These are phyloP conservation scores for Sclerurus mexicanus DNA, from an alignment of 2,113 vertebrate genomes.

Conservation along the genomic window DNA sequence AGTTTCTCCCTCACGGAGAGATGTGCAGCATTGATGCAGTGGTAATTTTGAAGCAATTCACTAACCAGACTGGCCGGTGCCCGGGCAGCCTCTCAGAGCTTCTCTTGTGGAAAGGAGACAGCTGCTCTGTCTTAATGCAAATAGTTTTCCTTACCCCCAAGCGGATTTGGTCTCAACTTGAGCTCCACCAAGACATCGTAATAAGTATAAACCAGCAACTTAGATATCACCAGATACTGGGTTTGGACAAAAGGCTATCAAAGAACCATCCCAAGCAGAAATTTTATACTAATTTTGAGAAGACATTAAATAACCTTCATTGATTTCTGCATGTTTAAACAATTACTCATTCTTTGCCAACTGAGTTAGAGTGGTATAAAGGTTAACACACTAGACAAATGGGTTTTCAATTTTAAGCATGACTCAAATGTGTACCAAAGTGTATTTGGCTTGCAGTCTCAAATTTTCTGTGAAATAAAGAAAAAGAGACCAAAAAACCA, in stretches of 20 bases:
- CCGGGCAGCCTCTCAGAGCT: not conserved
- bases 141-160: not conserved
- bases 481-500: not conserved
- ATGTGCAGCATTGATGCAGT: fast-evolving
- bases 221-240: not conserved
- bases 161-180: not conserved
- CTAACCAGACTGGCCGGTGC: too few species aligned
- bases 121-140: not conserved
- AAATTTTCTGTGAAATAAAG: not conserved
- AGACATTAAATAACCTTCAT: not conserved
- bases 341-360: not conserved
- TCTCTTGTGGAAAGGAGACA: not conserved
- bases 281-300: not conserved
- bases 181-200: not conserved
- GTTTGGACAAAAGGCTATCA: not conserved
- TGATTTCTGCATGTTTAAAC: not conserved
- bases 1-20: not conserved
- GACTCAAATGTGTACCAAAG: not conserved
- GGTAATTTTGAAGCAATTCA: not conserved
- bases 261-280: not conserved
- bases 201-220: not conserved
- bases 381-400: not conserved
- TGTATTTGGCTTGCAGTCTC: not conserved
- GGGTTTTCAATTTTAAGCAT: not conserved
- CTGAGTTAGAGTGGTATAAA: not conserved